Conservation (phyloP, 1,140 invertebrate genomes). For the Varroa destructor region DNA sequence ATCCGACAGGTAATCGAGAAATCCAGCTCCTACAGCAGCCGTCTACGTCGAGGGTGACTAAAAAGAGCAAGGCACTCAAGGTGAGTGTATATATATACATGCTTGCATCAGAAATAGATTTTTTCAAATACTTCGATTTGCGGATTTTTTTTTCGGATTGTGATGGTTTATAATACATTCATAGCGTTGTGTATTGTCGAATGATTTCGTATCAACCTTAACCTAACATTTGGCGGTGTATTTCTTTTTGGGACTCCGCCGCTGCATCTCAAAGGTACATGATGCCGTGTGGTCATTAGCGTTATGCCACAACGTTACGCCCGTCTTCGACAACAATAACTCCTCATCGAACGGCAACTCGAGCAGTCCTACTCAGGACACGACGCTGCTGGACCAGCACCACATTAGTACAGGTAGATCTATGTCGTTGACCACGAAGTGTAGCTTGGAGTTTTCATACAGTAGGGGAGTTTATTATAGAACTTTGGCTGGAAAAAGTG, state of each 20-base stretch:
- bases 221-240: too few relatives aligned
- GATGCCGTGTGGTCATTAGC: conserved; percentile 87
- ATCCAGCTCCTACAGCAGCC: not conserved
- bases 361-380: conserved; percentile 26
- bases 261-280: conserved; percentile 45
- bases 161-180: too few relatives aligned
- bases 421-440: too few relatives aligned
- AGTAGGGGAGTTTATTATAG: too few relatives aligned
- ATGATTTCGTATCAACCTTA: too few relatives aligned
- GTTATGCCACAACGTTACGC: conserved; percentile 97
- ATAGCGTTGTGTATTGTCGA: too few relatives aligned
- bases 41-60: conserved; percentile 16
- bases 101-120: too few relatives aligned
- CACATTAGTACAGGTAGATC: conserved; percentile 21
- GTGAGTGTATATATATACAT: not conserved
- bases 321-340: conserved; percentile 63
- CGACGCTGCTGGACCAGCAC: conserved; percentile 38
- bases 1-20: conserved; percentile 11
- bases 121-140: too few relatives aligned
- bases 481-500: too few relatives aligned
- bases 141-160: too few relatives aligned
- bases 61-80: conserved; percentile 22
- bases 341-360: conserved; percentile 36
- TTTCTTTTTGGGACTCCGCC: too few relatives aligned
- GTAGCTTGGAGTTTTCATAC: too few relatives aligned